Conservation (phyloP, 1,140 invertebrate genomes). For the Pantala flavescens region DNA sequence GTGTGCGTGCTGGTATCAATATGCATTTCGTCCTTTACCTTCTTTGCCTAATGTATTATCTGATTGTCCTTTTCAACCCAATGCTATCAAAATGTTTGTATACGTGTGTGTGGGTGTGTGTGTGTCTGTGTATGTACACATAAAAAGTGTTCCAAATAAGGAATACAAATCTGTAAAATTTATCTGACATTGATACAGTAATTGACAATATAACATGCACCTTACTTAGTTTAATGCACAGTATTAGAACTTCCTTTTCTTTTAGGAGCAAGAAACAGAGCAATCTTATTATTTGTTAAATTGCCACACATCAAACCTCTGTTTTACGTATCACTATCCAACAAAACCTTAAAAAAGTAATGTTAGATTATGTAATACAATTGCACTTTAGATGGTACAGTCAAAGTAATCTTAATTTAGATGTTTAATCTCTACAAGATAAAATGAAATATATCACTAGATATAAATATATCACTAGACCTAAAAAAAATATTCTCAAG, state of each 20-base stretch:
- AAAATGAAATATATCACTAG: too few relatives aligned
- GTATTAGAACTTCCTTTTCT: neutral
- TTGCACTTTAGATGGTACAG: too few relatives aligned
- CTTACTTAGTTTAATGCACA: neutral
- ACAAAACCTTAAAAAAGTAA: too few relatives aligned
- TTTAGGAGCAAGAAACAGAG: neutral
- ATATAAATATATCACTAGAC: too few relatives aligned
- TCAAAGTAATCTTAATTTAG: too few relatives aligned
- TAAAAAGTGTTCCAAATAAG: neutral
- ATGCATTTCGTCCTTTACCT: neutral
- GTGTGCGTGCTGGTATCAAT: neutral
- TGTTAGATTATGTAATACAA: too few relatives aligned
- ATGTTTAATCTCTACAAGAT: too few relatives aligned
- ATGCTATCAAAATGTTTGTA: neutral
- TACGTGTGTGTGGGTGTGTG: neutral
- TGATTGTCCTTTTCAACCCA: constrained; percentile 1
- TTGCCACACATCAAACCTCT: too few relatives aligned
- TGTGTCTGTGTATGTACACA: neutral
- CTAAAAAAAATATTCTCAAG: too few relatives aligned
- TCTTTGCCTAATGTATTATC: neutral
- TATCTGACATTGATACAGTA: neutral
- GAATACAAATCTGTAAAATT: neutral
- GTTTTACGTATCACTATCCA: too few relatives aligned
- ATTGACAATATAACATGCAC: neutral
- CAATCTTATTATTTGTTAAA: too few relatives aligned